Evolutionary conservation across 2,888 invertebrate genomes (phyloP), one percentile per base, ranked within the genome.

Genomic region (Tromatobia lineatoria): DNA sequence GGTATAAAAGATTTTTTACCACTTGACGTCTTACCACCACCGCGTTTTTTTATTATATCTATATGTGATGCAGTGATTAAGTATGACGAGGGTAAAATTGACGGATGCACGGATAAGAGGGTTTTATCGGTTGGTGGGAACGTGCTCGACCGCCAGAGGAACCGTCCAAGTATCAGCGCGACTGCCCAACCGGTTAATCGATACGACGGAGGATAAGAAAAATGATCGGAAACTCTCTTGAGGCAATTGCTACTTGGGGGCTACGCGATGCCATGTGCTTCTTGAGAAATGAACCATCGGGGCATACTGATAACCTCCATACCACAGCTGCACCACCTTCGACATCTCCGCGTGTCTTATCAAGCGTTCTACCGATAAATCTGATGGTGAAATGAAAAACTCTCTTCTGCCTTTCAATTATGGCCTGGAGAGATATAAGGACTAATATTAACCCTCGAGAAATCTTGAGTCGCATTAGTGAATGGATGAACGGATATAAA

Each of bases 271-370:
- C 81, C 73, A 74, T 80, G 82, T 80, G 82, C 61, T 82, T 82
- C 80, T 85, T 86, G 85, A 87, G 83, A 87, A 87, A 87, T 87
- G 84, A 84, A 82, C 77, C 66, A 66, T 59, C 78, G 47, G 54
- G 70, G 20, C 29, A 57, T 29, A 70, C 74, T 81, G 84, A 81
- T 84, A 81, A 81, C 67, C 73, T 64, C 66, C 57, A 25, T 45
- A 52, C 80, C 47, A 47, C 57, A 47, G 18, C 74, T 66, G 77
- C 64, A 69, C 69, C 47, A 77, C 77, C 74, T 69, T 69, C 54
- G 42, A 13, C 8, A 11, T 57, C 73, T 57, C 61, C 42, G 38
- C 74, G 54, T 81, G 78, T 84, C 84, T 84, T 78, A 84, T 84
- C 78, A 74, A 81, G 74, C 78, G 81, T 81, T 78, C 75, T 64